phyloP scores from a whole-genome alignment of 2,888 invertebrate species.

The Agonopterix arenella region DNA sequence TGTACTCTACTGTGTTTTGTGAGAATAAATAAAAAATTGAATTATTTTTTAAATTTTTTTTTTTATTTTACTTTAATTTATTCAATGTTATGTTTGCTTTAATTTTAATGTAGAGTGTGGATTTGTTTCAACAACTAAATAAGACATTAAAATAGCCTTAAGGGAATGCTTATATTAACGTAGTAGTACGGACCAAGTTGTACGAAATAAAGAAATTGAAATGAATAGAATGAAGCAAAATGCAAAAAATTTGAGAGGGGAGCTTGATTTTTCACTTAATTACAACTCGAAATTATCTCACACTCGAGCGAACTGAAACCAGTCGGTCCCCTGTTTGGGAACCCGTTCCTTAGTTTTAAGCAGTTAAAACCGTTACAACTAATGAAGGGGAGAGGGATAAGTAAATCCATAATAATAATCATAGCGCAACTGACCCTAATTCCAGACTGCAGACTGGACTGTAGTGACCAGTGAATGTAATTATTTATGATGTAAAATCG shows the following conservation, averaged over 20 bases:
- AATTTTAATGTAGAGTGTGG: no score
- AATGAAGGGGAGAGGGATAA: slow-evolving; percentile 73
- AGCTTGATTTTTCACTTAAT: slow-evolving; percentile 43
- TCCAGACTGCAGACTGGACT: slow-evolving; percentile 25
- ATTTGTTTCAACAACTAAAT: no score
- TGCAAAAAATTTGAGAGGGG: slow-evolving; percentile 9
- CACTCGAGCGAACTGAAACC: slow-evolving; percentile 58
- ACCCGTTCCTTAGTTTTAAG: slow-evolving; percentile 75
- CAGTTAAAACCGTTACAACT: slow-evolving; percentile 75
- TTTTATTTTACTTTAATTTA: no score
- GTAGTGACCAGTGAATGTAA: slow-evolving; percentile 69
- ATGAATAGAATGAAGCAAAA: not conserved
- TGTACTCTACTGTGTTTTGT: no score
- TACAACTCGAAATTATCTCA: slow-evolving; percentile 63
- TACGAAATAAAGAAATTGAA: not conserved
- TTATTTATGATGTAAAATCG: slow-evolving; percentile 67
- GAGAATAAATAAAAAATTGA: no score
- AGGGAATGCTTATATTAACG: no score
- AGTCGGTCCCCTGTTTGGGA: slow-evolving; percentile 59
- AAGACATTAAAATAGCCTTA: no score
- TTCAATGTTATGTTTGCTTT: no score
- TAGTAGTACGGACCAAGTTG: not conserved
- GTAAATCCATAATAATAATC: slow-evolving; percentile 68
- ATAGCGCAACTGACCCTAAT: slow-evolving; percentile 68
- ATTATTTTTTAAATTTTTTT: no score